Conservation (phyloP, 2,797 vertebrate species). For the Catamblyrhynchus diadema region DNA sequence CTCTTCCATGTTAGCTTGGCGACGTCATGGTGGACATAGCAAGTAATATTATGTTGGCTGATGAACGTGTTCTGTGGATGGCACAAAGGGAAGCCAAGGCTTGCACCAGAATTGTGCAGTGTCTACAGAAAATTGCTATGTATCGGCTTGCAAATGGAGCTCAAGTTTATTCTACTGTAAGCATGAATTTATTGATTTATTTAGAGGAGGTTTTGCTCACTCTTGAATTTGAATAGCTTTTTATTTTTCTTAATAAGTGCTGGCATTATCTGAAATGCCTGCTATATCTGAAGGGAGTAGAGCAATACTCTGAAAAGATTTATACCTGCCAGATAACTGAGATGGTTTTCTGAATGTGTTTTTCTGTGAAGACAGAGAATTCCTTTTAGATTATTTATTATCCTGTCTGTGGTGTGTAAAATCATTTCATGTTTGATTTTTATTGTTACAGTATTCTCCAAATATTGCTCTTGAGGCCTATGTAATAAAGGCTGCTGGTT, state of each 20-base stretch:
- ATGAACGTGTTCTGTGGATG: slow-evolving; percentile 92
- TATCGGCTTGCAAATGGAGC: slow-evolving; percentile 85
- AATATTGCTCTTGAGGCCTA: slow-evolving; percentile 96
- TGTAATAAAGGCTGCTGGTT: slow-evolving; percentile 84
- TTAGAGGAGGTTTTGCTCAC: background rate
- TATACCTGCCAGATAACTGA: background rate
- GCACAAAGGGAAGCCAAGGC: slow-evolving; percentile 92
- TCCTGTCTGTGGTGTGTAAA: background rate
- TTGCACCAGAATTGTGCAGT: slow-evolving; percentile 90
- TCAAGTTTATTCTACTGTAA: slow-evolving; percentile 91
- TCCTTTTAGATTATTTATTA: background rate
- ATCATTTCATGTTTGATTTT: background rate
- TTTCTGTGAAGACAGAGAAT: background rate
- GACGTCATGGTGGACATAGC: slow-evolving; percentile 97
- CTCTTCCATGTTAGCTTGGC: slow-evolving; percentile 79
- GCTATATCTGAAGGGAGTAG: background rate
- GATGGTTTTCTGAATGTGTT: background rate
- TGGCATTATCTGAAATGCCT: background rate
- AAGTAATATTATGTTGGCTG: slow-evolving; percentile 95
- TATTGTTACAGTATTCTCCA: slow-evolving; percentile 84
- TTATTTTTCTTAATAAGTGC: background rate
- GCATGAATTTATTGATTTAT: slow-evolving; percentile 3
- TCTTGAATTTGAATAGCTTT: background rate
- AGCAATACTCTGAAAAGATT: background rate
- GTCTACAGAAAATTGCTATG: slow-evolving; percentile 87